Conservation (phyloP, 2,888 invertebrate species). For the Lottia gigantea region DNA sequence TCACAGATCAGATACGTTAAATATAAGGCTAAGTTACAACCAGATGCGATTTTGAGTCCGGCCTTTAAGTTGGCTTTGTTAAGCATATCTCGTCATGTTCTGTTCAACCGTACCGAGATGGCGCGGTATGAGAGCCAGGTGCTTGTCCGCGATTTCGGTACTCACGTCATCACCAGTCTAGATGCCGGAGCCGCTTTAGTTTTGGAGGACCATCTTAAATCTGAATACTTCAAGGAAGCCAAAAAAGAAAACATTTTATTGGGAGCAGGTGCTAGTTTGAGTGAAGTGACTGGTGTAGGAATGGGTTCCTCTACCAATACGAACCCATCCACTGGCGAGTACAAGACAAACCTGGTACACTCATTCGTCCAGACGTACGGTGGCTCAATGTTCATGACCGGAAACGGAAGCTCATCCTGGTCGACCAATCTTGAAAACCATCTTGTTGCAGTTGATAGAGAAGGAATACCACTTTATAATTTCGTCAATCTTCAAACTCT, state of each 20-base stretch:
- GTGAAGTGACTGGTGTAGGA: not conserved
- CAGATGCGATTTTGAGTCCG: slow-evolving; percentile 39
- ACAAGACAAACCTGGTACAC: not conserved
- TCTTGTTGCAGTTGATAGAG: slow-evolving; percentile 16
- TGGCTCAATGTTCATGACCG: slow-evolving; percentile 21
- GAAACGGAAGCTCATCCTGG: not conserved
- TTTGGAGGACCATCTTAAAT: not conserved
- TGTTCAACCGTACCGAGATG: slow-evolving; percentile 39
- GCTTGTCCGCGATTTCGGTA: slow-evolving; percentile 56
- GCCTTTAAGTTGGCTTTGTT: slow-evolving; percentile 42
- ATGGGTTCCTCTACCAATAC: not conserved
- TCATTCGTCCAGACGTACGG: not conserved
- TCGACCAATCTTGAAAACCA: not conserved
- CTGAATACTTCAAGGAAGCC: not conserved
- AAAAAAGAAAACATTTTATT: not conserved
- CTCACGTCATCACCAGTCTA: slow-evolving; percentile 51
- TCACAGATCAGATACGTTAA: slow-evolving; percentile 34
- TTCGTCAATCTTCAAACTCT: slow-evolving; percentile 12
- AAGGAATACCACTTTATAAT: slow-evolving; percentile 6
- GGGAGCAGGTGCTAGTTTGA: not conserved
- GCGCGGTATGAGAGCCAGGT: slow-evolving; percentile 54
- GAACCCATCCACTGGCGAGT: not conserved
- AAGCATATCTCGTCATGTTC: slow-evolving; percentile 45
- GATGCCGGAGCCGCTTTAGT: slow-evolving; percentile 45
- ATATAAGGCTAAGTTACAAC: slow-evolving; percentile 45